Base-by-base conservation (phyloP, 37 sponge, comb jelly and placozoan genomes). In the Beroe forskalii region DNA sequence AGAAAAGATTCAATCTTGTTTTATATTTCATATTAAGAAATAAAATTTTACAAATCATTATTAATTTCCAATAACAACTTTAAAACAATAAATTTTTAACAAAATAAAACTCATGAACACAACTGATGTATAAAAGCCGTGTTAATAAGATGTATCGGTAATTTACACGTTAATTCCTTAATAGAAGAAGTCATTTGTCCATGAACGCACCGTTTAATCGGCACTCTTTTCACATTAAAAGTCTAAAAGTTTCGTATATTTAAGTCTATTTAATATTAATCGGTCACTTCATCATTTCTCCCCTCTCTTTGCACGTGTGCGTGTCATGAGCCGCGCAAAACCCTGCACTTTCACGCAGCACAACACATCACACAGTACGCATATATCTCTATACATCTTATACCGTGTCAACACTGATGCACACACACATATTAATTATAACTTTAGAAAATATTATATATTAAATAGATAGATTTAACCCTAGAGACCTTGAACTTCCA, bases 401-500 rank as follows among this genome's bases (percentile, higher is more conserved):
- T n/a, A n/a, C n/a, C n/a, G n/a, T n/a, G n/a, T n/a, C n/a, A n/a
- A n/a, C n/a, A n/a, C n/a, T n/a, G n/a, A n/a, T n/a, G n/a, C n/a
- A n/a, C n/a, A n/a, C n/a, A n/a, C n/a, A n/a, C n/a, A n/a, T n/a
- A n/a, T n/a, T n/a, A n/a, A n/a, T n/a, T n/a, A n/a, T n/a, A n/a
- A n/a, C n/a, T n/a, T n/a, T n/a, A n/a, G n/a, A n/a, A n/a, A n/a
- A n/a, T n/a, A n/a, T n/a, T n/a, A n/a, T n/a, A n/a, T n/a, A n/a
- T n/a, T n/a, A n/a, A n/a, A n/a, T 32, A 69, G 14, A 69, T 36
- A 69, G 32, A 32, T 69, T 69, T 32, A 32, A 69, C 32, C 72
- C 72, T 80, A 80, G 8, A 80, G 86, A 23, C 86, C 86, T 43
- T 80, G 86, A 20, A 80, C 86, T 44, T 80, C 86, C 35, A 80